phyloP scores from a whole-genome alignment of 2,797 vertebrate species.

The Sternarchorhynchus goeldii region DNA sequence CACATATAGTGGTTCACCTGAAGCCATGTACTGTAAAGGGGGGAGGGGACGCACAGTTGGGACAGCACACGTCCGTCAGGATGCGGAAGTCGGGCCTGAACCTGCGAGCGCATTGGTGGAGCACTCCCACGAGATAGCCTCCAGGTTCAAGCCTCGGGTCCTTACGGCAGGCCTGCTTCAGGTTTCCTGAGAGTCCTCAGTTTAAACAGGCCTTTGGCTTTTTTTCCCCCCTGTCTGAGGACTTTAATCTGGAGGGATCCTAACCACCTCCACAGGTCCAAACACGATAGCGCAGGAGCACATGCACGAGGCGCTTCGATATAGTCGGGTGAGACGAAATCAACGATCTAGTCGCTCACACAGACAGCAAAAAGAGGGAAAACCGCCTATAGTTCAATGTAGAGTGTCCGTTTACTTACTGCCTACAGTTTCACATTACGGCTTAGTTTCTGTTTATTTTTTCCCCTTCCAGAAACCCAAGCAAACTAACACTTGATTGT shows the following conservation, averaged over 20 bases:
- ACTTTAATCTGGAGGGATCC: neutral
- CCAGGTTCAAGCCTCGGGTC: no score
- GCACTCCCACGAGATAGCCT: no score
- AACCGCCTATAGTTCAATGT: no score
- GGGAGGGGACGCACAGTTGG: no score
- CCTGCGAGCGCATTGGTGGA: neutral
- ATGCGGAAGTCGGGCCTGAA: constrained; percentile 1
- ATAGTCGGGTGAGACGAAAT: neutral
- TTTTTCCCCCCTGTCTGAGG: neutral
- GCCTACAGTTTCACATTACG: no score
- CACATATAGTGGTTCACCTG: no score
- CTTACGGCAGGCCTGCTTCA: neutral
- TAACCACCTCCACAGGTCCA: constrained; percentile 17
- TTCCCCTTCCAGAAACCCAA: no score
- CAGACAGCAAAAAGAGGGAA: constrained; percentile 6
- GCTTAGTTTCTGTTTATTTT: no score
- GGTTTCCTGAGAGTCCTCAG: constrained; percentile 20
- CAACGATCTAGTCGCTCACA: no score
- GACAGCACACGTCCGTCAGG: neutral
- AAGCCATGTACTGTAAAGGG: no score
- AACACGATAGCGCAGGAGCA: constrained; percentile 23
- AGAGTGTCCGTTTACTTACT: no score
- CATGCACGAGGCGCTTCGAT: neutral
- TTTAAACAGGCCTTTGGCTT: neutral
- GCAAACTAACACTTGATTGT: no score